A percentile compares a stretch with the other conserved stretches of the same genome.
Conservation (phyloP, 2,888 invertebrate genomes). For the Acrobasis consociella region DNA sequence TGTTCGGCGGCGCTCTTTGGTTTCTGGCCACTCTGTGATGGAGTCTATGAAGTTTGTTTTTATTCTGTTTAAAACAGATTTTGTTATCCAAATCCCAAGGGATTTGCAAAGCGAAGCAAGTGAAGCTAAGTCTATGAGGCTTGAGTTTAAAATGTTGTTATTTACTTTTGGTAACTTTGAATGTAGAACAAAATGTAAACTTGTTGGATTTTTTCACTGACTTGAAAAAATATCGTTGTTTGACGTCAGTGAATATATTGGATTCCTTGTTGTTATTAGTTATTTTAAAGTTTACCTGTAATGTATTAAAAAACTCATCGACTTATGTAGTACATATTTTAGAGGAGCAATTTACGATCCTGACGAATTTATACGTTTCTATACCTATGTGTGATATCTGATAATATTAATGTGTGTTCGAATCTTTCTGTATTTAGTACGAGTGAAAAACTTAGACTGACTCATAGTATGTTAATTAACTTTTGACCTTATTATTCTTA, state of each 20-base stretch:
- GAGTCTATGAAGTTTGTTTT: constrained; percentile 63
- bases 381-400: no score
- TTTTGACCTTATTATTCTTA: no score
- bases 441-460: no score
- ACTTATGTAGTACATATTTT: no score
- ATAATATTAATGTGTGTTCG: no score
- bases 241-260: neutral
- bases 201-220: neutral
- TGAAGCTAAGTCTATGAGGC: constrained; percentile 36
- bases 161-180: neutral
- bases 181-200: neutral
- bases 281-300: no score
- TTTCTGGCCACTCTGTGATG: constrained; percentile 69
- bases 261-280: neutral
- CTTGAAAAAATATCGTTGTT: neutral
- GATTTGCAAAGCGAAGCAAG: constrained; percentile 51
- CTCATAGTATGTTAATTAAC: no score
- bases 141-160: constrained; percentile 36
- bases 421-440: no score
- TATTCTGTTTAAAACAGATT: constrained; percentile 53
- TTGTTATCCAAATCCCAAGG: constrained; percentile 50
- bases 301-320: no score
- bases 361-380: no score
- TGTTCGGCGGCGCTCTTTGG: constrained; percentile 39
- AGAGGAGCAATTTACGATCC: no score